Conservation (phyloP, 2,888 invertebrate species). For the Hemicrepidius hirtus region DNA sequence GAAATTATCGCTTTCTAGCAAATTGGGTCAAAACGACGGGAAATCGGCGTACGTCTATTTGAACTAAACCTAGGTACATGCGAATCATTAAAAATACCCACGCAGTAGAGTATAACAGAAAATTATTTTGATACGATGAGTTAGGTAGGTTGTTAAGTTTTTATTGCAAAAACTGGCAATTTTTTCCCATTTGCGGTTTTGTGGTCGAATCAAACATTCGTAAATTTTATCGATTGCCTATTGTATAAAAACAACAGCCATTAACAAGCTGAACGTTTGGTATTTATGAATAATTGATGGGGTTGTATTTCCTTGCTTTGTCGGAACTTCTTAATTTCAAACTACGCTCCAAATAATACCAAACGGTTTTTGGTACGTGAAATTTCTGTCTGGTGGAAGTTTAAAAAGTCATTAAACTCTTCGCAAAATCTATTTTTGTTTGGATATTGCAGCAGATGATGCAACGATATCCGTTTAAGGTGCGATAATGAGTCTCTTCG, state of each 20-base stretch:
- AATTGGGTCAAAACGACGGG: constrained; percentile 2
- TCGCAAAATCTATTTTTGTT: neutral
- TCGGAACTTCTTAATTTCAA: constrained; percentile 26
- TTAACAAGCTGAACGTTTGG: constrained; percentile 30
- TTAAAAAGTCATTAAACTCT: neutral
- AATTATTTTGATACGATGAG: too few relatives aligned
- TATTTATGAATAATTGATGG: constrained; percentile 40
- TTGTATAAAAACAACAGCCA: constrained; percentile 9
- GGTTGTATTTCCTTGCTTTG: constrained; percentile 24
- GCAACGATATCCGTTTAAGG: constrained; percentile 9
- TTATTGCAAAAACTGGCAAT: neutral
- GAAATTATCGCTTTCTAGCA: neutral
- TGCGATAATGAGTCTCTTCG: neutral
- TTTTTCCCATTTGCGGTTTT: neutral
- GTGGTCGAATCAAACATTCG: constrained; percentile 2
- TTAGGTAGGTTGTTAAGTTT: too few relatives aligned
- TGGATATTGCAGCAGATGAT: neutral
- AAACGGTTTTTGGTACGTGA: constrained; percentile 1
- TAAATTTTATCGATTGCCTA: constrained; percentile 16
- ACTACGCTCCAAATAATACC: constrained; percentile 24
- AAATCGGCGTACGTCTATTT: neutral
- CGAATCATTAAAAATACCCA: neutral
- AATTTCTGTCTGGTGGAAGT: neutral
- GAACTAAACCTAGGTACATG: neutral
- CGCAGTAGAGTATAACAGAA: too few relatives aligned